Conservation (phyloP, 2,113 vertebrate species). For the Bubo bubo region DNA sequence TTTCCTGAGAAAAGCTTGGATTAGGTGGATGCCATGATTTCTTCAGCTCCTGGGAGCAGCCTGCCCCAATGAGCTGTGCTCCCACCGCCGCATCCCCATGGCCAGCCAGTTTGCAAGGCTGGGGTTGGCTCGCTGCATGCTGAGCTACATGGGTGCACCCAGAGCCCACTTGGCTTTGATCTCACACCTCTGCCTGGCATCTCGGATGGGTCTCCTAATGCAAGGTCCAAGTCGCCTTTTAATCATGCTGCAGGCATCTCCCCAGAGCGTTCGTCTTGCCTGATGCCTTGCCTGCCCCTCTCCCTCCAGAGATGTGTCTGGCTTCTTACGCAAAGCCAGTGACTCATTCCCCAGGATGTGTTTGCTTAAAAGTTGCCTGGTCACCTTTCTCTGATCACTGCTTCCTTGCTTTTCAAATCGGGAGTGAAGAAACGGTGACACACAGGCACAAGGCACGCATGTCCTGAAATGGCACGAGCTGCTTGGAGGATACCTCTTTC, state of each 20-base stretch:
- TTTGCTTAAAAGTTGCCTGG: not conserved
- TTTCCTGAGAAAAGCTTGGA: not conserved
- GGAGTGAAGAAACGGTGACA: not conserved
- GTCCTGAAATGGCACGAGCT: not conserved
- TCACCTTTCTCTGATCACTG: not conserved
- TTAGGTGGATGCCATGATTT: not conserved
- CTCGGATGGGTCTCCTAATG: not conserved
- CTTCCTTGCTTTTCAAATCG: not conserved
- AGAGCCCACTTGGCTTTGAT: not conserved
- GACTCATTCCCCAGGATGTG: not conserved
- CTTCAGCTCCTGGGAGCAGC: not conserved
- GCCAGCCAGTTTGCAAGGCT: not conserved
- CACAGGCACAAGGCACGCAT: fast-evolving
- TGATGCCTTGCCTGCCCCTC: not conserved
- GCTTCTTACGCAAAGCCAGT: not conserved
- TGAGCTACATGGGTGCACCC: not conserved
- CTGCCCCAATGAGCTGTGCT: not conserved
- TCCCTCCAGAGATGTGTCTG: not conserved
- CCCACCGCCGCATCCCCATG: fast-evolving
- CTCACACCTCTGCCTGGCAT: not conserved
- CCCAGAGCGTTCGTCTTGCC: fast-evolving
- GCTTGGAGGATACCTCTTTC: not conserved
- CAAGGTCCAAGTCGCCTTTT: not conserved
- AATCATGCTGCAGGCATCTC: not conserved
- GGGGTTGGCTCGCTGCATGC: fast-evolving